Evolutionary conservation across 2,113 vertebrate genomes (phyloP).

Genomic region (Solenodon paradoxus): DNA sequence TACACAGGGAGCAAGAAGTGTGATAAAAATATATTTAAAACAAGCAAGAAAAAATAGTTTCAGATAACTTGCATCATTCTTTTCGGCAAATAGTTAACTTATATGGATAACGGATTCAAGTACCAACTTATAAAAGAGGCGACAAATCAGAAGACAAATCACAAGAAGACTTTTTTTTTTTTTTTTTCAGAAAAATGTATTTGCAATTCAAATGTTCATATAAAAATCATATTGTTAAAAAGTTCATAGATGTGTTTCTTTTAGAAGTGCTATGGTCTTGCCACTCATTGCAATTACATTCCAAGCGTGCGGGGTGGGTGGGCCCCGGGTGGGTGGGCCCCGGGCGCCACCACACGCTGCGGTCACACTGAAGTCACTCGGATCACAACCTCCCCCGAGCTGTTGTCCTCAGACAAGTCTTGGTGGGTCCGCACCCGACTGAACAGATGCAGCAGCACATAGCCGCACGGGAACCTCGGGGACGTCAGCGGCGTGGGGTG

Average conservation of each 20-base stretch:
- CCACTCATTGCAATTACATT: slow-evolving; percentile 81
- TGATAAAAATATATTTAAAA: slow-evolving; percentile 83
- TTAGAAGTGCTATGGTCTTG: slow-evolving; percentile 83
- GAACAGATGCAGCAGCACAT: slow-evolving; percentile 86
- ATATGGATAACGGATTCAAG: slow-evolving; percentile 73
- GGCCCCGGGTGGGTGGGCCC: too few relatives aligned
- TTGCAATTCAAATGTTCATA: slow-evolving; percentile 86
- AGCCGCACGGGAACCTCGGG: slow-evolving; percentile 88
- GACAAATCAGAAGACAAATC: slow-evolving; percentile 82
- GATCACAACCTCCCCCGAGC: slow-evolving; percentile 92
- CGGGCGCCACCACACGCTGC: background rate
- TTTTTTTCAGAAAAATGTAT: slow-evolving; percentile 84
- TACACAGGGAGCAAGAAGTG: slow-evolving; percentile 38
- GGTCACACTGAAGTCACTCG: slow-evolving; percentile 94
- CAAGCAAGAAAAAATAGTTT: slow-evolving; percentile 74
- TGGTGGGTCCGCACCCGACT: slow-evolving; percentile 85
- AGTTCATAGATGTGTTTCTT: slow-evolving; percentile 75
- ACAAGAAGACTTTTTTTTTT: slow-evolving; percentile 69
- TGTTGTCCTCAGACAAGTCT: slow-evolving; percentile 84
- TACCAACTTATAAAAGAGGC: slow-evolving; percentile 81
- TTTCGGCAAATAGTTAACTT: slow-evolving; percentile 75
- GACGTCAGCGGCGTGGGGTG: slow-evolving; percentile 88
- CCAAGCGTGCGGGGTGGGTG: slow-evolving; percentile 46
- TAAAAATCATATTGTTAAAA: slow-evolving; percentile 85
- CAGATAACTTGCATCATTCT: slow-evolving; percentile 73